Evolutionary conservation across 2,888 invertebrate genomes (phyloP).

Genomic region (Diarsia rubi): DNA sequence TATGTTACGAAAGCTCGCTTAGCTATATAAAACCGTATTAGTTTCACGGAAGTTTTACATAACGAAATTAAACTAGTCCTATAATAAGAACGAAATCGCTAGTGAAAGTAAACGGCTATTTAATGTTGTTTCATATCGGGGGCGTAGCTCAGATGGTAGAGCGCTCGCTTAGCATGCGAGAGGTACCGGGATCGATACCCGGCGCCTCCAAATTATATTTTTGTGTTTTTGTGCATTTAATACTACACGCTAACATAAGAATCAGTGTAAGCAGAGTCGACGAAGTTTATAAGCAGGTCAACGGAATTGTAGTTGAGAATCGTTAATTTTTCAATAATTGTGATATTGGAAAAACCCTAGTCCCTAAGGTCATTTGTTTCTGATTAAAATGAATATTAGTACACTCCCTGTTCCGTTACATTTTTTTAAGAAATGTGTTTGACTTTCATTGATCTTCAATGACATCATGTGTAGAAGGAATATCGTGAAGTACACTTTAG

Average conservation of each 20-base stretch:
- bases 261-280: not conserved
- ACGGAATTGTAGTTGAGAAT: no score
- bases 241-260: not conserved
- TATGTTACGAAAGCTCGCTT: slow-evolving; percentile 18
- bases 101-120: slow-evolving; percentile 5
- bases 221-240: slow-evolving; percentile 19
- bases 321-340: no score
- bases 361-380: no score
- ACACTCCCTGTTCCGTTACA: no score
- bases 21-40: slow-evolving; percentile 43
- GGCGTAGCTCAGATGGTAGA: slow-evolving; percentile 92
- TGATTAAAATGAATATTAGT: no score
- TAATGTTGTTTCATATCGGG: slow-evolving; percentile 65
- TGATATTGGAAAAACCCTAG: no score
- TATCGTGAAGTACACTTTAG: no score
- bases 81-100: slow-evolving; percentile 18
- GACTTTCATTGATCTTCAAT: no score
- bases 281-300: no score
- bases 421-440: no score
- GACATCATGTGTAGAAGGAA: no score
- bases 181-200: slow-evolving; percentile 91
- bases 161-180: slow-evolving; percentile 91
- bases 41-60: slow-evolving; percentile 19
- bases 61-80: slow-evolving; percentile 45
- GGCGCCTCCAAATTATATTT: slow-evolving; percentile 85